Base-by-base conservation (phyloP, 2,888 invertebrate genomes). In the Arge pagana region DNA sequence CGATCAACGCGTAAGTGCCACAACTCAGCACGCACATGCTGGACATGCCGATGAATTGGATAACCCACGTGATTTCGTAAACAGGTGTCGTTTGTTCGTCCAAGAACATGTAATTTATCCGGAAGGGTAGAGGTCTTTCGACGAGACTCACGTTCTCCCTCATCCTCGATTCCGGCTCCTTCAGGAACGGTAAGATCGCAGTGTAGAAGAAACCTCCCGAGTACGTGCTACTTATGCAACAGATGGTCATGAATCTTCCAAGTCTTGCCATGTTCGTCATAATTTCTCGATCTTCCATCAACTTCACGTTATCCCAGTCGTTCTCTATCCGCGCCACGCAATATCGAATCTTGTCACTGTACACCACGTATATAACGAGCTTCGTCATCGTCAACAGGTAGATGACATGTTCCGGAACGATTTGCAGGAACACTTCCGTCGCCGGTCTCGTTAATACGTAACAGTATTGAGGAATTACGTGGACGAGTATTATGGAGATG, bases 151-250 rank as follows among this genome's bases (percentile, higher is more conserved):
- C 31, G 30, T 10, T 11, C n/a, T 0, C 52, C 50, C 2, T 43
- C 52, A n/a, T n/a, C n/a, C n/a, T n/a, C n/a, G n/a, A n/a, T n/a
- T n/a, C n/a, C n/a, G n/a, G n/a, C n/a, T n/a, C n/a, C n/a, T n/a
- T 67, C 39, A 72, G 71, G 60, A 72, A 74, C 1, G 73, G 72
- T 6, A 74, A 52, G 1, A 68, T 71, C 1, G 71, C 72, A 3
- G 71, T 70, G 42, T 71, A 71, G 0, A 66, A 67, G 3, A 72
- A 53, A n/a, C n/a, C n/a, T n/a, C n/a, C n/a, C n/a, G n/a, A n/a
- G n/a, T n/a, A n/a, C n/a, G n/a, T n/a, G n/a, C n/a, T n/a, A 4
- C 71, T 62, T 35, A 71, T 50, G 49, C 72, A 74, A 4, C 65
- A 56, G 0, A 63, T 56, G 0, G 71, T 72, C 40, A 70, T 71